Evolutionary conservation across 2,888 invertebrate species (phyloP).

Genomic region (Smittia aterrima): DNA sequence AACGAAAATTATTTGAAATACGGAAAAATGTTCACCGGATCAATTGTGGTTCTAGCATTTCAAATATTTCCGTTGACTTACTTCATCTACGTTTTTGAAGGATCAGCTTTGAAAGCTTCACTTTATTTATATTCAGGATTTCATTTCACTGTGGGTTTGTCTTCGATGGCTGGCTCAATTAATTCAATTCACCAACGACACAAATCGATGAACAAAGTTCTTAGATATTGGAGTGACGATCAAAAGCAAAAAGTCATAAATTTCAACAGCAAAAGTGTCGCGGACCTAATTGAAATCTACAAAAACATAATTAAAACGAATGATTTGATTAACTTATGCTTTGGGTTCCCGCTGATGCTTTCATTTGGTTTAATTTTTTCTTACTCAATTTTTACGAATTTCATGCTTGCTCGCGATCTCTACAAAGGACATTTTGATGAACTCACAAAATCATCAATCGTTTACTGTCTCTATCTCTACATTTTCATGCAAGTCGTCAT

Average conservation of each 20-base stretch:
- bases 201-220: not conserved
- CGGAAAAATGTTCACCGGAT: too few species aligned
- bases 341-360: not conserved
- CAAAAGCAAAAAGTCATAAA: not conserved
- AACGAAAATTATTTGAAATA: not conserved
- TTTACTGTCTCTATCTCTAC: not conserved
- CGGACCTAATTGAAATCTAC: not conserved
- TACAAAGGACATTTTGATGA: not conserved
- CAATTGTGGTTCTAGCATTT: too few species aligned
- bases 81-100: not conserved
- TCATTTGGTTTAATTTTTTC: not conserved
- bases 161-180: not conserved
- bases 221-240: not conserved
- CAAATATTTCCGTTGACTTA: not conserved
- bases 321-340: not conserved
- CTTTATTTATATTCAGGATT: not conserved
- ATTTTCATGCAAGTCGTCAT: not conserved
- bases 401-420: not conserved
- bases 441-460: not conserved
- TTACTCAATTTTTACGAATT: not conserved
- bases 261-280: not conserved
- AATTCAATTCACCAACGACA: too few species aligned
- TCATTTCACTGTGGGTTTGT: not conserved
- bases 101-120: not conserved
- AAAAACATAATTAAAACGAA: not conserved